Evolutionary conservation across 2,888 invertebrate species (phyloP).

Genomic region (Parelbella ahira): DNA sequence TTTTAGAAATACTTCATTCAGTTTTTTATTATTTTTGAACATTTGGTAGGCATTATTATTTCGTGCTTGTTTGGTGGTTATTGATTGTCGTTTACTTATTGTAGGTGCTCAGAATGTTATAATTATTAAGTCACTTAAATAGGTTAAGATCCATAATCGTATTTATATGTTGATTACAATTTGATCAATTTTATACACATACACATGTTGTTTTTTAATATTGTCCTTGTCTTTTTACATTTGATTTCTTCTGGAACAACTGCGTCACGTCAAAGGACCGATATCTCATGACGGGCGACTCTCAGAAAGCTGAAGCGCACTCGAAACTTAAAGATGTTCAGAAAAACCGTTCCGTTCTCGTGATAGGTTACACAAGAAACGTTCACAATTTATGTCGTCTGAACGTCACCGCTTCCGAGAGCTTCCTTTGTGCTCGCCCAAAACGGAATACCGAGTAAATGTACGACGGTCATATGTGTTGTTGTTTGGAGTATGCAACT

Average conservation of each 20-base stretch:
- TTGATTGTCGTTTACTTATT: no score
- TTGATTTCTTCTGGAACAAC: not conserved
- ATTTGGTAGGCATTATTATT: no score
- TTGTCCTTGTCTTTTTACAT: not conserved
- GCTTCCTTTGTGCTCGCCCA: slow-evolving; percentile 23
- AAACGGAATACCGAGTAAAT: slow-evolving; percentile 26
- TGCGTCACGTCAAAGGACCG: not conserved
- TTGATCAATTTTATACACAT: no score
- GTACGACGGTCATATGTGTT: slow-evolving; percentile 25
- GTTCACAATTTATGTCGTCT: slow-evolving; percentile 41
- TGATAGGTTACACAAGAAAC: slow-evolving; percentile 46
- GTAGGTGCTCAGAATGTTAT: no score
- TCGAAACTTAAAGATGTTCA: slow-evolving; percentile 3
- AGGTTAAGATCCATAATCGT: no score
- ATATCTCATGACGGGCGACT: not conserved
- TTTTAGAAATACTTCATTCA: no score
- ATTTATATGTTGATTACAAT: no score
- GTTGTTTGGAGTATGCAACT: slow-evolving; percentile 26
- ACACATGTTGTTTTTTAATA: no score
- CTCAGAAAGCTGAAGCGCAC: not conserved
- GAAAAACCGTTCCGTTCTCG: slow-evolving; percentile 14
- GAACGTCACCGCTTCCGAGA: slow-evolving; percentile 24
- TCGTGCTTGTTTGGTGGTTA: no score
- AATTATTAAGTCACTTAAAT: no score
- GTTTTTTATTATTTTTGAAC: no score